phyloP scores from a whole-genome alignment of 1,140 invertebrate genomes.

The Elysia chlorotica region DNA sequence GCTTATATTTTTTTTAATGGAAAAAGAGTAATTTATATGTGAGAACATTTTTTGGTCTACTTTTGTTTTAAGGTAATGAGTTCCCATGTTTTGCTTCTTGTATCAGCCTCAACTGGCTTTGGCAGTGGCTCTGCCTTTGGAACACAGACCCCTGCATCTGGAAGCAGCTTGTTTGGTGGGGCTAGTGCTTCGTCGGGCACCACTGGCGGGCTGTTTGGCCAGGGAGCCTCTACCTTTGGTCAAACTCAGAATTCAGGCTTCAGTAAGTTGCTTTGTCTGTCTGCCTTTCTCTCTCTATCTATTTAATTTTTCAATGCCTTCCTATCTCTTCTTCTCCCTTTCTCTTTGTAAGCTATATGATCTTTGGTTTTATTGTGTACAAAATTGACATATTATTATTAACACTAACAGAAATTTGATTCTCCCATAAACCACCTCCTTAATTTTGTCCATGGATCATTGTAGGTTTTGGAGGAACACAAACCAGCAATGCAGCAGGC shows the following conservation, averaged over 20 bases:
- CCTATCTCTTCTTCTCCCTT: background rate
- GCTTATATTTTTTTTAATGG: too few relatives aligned
- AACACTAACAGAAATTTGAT: too few relatives aligned
- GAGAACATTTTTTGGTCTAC: too few relatives aligned
- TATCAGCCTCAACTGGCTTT: slow-evolving; percentile 5
- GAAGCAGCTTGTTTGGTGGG: slow-evolving; percentile 11
- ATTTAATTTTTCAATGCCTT: too few relatives aligned
- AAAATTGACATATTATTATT: too few relatives aligned
- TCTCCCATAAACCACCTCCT: background rate
- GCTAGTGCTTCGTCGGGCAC: slow-evolving; percentile 19
- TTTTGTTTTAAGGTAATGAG: background rate
- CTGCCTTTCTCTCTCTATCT: too few relatives aligned
- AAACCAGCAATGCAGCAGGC: slow-evolving; percentile 21
- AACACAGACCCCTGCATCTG: slow-evolving; percentile 11
- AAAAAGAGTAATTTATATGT: too few relatives aligned
- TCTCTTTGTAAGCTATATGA: background rate
- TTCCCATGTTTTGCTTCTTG: background rate
- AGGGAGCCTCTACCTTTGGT: slow-evolving; percentile 11
- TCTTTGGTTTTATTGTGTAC: too few relatives aligned
- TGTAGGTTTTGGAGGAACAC: slow-evolving; percentile 24
- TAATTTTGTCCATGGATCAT: background rate
- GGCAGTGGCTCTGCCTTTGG: slow-evolving; percentile 39
- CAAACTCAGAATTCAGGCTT: slow-evolving; percentile 13
- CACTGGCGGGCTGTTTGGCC: slow-evolving; percentile 13
- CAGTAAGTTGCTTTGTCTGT: too few relatives aligned